phyloP scores from a whole-genome alignment of 2,113 vertebrate genomes.

The Dermatemys mawii region DNA sequence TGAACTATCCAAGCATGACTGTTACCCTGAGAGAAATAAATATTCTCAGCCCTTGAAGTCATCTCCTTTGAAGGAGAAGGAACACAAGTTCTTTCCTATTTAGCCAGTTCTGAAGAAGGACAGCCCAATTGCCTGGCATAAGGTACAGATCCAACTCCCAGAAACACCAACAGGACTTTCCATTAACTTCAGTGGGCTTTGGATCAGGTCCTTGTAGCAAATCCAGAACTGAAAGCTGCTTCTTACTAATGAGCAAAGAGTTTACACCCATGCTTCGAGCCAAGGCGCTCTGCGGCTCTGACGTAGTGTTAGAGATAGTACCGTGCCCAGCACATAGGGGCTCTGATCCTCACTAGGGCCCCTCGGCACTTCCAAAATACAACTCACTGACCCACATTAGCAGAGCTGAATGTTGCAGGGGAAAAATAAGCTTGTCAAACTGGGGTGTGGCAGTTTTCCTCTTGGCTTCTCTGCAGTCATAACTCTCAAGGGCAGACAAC shows the following conservation, averaged over 20 bases:
- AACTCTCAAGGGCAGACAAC: neutral
- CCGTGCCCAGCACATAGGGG: neutral
- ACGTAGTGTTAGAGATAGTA: neutral
- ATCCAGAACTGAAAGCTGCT: neutral
- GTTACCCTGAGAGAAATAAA: neutral
- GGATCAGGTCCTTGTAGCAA: neutral
- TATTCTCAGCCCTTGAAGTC: neutral
- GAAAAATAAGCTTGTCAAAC: neutral
- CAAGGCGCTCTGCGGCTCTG: neutral
- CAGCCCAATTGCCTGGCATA: conserved; percentile 19
- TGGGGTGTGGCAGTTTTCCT: neutral
- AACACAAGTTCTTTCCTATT: neutral
- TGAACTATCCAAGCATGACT: neutral
- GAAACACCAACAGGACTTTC: conserved; percentile 21
- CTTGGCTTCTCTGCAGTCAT: neutral
- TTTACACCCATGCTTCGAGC: fast-evolving
- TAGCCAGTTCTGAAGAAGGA: neutral
- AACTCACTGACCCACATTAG: neutral
- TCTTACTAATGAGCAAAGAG: neutral
- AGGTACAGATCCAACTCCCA: conserved; percentile 22
- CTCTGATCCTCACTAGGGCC: neutral
- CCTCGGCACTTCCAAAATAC: neutral
- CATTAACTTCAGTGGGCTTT: neutral
- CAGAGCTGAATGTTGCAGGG: neutral
- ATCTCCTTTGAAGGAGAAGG: neutral